A percentile compares a stretch with the other conserved stretches of the same genome.
Evolutionary conservation across 1,140 invertebrate genomes (phyloP).

Genomic region (Drosophila ohnishii): DNA sequence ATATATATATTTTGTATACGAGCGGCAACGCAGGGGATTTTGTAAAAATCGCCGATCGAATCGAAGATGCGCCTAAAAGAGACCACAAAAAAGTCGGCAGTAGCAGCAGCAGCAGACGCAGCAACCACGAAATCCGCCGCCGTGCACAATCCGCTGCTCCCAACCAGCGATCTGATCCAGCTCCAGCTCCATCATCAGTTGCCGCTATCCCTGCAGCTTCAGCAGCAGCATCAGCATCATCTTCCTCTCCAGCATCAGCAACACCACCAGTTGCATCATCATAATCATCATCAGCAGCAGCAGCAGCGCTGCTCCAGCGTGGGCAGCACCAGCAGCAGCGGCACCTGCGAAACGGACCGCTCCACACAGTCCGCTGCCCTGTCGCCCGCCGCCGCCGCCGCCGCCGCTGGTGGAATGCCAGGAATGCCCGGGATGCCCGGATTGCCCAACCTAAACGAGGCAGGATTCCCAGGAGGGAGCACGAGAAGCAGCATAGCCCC

Average conservation of each 20-base stretch:
- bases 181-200: constrained; percentile 51
- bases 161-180: constrained; percentile 44
- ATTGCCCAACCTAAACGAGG: constrained; percentile 8
- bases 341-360: constrained; percentile 75
- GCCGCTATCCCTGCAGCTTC: constrained; percentile 61
- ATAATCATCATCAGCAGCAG: constrained; percentile 41
- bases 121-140: constrained; percentile 16
- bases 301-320: constrained; percentile 78
- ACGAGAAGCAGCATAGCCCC: background rate
- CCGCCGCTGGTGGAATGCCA: constrained; percentile 32
- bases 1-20: constrained; percentile 63
- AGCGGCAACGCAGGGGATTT: constrained; percentile 5
- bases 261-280: constrained; percentile 30
- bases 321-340: constrained; percentile 79
- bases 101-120: constrained; percentile 7
- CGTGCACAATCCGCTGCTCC: constrained; percentile 12
- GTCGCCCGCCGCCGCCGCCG: constrained; percentile 46
- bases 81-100: constrained; percentile 68
- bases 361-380: constrained; percentile 57
- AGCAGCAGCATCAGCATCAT: constrained; percentile 56
- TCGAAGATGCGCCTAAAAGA: constrained; percentile 73
- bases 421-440: constrained; percentile 29
- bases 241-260: constrained; percentile 18
- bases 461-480: background rate
- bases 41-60: constrained; percentile 5